Conservation (phyloP, 2,888 invertebrate species). For the Chymomyza caudatula region DNA sequence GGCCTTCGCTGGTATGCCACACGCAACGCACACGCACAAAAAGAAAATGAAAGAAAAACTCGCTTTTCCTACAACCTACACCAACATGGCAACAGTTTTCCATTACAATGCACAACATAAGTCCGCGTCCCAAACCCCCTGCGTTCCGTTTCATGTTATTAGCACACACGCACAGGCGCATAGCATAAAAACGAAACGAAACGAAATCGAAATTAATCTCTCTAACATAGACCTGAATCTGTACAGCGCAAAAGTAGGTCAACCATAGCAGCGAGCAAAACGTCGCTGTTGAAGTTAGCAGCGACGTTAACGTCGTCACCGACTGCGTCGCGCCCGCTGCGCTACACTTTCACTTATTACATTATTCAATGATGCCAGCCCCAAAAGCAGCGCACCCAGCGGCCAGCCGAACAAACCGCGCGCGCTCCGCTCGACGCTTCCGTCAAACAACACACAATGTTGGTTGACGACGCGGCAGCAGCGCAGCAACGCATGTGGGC, state of each 20-base stretch:
- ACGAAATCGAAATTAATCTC: constrained; percentile 75
- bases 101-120: constrained; percentile 41
- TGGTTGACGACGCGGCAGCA: background rate
- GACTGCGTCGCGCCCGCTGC: constrained; percentile 12
- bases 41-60: constrained; percentile 13
- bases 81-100: constrained; percentile 61
- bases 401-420: constrained; percentile 69
- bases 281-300: constrained; percentile 42
- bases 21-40: constrained; percentile 3
- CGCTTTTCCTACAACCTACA: constrained; percentile 33
- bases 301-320: constrained; percentile 22
- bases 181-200: constrained; percentile 50
- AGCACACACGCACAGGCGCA: constrained; percentile 19
- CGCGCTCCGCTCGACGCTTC: constrained; percentile 15
- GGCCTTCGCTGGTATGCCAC: constrained; percentile 48
- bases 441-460: constrained; percentile 10
- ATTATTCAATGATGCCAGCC: constrained; percentile 79
- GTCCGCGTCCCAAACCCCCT: background rate
- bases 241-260: constrained; percentile 88
- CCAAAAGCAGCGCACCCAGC: constrained; percentile 53
- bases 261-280: constrained; percentile 79
- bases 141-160: constrained; percentile 14
- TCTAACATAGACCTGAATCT: constrained; percentile 95
- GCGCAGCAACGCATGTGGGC: constrained; percentile 48
- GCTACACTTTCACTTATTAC: constrained; percentile 92